phyloP scores from a whole-genome alignment of 1,140 invertebrate species.

The Drosophila tsacasi region DNA sequence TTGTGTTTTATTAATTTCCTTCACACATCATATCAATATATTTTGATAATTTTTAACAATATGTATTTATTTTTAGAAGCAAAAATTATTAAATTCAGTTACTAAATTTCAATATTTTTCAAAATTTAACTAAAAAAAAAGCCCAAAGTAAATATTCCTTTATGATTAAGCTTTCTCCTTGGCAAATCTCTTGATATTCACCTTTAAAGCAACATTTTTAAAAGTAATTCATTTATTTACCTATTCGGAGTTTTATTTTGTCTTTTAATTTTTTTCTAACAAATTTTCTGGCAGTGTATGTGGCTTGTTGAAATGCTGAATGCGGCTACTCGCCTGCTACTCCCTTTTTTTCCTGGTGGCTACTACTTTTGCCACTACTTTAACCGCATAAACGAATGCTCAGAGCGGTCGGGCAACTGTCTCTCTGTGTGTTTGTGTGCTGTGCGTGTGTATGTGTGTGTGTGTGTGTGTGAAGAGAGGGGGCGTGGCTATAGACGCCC shows the following conservation, averaged over 20 bases:
- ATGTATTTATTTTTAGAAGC: no score
- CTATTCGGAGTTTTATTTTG: accelerated
- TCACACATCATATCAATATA: no score
- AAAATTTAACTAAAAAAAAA: no score
- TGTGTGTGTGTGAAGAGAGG: conserved; percentile 8
- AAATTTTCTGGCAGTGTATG: not conserved
- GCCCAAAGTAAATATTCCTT: no score
- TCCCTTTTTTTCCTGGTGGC: conserved; percentile 17
- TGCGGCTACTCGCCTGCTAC: not conserved
- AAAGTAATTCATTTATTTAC: not conserved
- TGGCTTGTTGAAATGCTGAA: conserved; percentile 21
- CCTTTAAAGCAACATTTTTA: not conserved
- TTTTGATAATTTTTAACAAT: no score
- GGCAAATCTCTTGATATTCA: not conserved
- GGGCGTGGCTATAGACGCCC: conserved; percentile 20
- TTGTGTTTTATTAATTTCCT: no score
- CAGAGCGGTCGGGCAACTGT: conserved; percentile 12
- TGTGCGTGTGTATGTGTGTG: not conserved
- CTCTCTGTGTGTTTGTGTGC: not conserved
- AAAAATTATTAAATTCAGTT: no score
- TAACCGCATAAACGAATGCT: conserved; percentile 47
- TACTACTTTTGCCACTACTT: conserved; percentile 41
- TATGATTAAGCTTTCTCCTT: not conserved
- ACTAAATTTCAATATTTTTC: no score
- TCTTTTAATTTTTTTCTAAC: not conserved